Evolutionary conservation across 64 coral and sea anemone species (phyloP).

Genomic region (Stylophora pistillata): DNA sequence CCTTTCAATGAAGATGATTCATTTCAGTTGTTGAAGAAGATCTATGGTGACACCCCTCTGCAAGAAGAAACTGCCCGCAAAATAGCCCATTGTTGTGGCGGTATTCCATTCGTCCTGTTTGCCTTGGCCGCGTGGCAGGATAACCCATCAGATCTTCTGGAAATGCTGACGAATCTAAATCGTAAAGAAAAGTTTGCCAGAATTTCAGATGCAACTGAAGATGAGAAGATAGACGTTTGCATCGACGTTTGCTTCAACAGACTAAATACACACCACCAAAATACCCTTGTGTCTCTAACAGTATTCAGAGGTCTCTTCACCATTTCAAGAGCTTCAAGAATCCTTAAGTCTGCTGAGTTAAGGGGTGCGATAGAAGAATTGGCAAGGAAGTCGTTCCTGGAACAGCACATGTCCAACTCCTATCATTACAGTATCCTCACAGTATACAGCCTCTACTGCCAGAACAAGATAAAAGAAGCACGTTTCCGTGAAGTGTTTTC

Average conservation of each 20-base stretch:
- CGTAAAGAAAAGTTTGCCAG: neutral
- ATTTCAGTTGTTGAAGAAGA: neutral
- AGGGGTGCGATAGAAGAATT: neutral
- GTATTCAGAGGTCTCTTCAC: neutral
- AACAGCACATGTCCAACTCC: neutral
- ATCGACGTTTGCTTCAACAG: neutral
- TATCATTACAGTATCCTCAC: conserved; percentile 1
- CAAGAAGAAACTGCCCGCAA: neutral
- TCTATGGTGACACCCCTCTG: neutral
- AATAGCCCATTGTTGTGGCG: neutral
- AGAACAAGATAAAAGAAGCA: neutral
- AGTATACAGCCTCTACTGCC: neutral
- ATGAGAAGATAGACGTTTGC: neutral
- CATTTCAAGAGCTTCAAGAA: neutral
- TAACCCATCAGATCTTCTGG: neutral
- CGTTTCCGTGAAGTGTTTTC: neutral
- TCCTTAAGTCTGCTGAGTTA: neutral
- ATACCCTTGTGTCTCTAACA: neutral
- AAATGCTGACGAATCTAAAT: conserved; percentile 1
- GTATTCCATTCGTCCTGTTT: conserved; percentile 1
- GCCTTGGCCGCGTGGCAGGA: neutral
- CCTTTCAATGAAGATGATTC: neutral
- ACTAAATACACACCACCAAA: neutral
- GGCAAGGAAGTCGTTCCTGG: neutral
- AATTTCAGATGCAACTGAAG: neutral